These are phyloP conservation scores for Corythaeola cristata DNA, from an alignment of 2,113 vertebrate species.

Conservation along the genomic window DNA sequence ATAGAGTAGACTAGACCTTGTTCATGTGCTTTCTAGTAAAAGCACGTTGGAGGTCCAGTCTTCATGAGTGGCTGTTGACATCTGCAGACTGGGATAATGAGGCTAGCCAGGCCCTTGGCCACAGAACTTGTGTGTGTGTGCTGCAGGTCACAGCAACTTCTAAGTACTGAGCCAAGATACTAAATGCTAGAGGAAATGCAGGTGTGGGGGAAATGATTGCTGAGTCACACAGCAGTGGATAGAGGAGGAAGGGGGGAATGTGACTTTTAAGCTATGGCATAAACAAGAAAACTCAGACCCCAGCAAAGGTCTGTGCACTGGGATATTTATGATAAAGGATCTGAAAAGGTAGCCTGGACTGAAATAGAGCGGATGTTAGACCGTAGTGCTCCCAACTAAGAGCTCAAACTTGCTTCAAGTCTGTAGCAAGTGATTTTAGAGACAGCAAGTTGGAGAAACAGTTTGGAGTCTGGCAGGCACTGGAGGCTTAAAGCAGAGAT, in stretches of 20 bases:
- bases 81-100: neutral
- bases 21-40: neutral
- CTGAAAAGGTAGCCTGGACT: neutral
- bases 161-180: neutral
- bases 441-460: neutral
- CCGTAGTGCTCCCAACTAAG: neutral
- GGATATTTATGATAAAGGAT: neutral
- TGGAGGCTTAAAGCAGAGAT: neutral
- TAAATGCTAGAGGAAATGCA: neutral
- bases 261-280: neutral
- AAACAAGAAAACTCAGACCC: neutral
- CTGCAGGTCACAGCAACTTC: neutral
- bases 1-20: neutral
- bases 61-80: neutral
- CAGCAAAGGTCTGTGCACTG: neutral
- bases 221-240: neutral
- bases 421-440: neutral
- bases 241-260: neutral
- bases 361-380: neutral
- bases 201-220: neutral
- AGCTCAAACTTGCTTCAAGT: neutral
- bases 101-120: neutral
- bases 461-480: neutral
- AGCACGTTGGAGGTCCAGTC: neutral
- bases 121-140: neutral